phyloP scores from a whole-genome alignment of 2,888 invertebrate genomes.

The Stenoptilia bipunctidactyla region DNA sequence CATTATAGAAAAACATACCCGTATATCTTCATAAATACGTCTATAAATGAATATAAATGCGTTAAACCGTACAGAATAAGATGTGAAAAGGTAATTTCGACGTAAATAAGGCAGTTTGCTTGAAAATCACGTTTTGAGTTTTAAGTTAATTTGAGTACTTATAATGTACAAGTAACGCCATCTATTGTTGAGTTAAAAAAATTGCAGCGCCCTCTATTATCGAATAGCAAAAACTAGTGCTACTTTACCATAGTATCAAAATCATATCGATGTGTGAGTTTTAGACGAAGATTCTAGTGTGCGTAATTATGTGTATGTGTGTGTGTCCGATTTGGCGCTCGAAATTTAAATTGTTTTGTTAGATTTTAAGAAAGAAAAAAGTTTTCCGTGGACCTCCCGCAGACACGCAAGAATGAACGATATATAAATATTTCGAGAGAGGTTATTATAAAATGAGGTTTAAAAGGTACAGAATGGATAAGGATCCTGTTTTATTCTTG shows the following conservation, averaged over 20 bases:
- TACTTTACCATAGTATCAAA: neutral
- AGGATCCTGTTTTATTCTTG: no score
- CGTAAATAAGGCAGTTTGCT: conserved; percentile 57
- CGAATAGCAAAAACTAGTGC: conserved; percentile 24
- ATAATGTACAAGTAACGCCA: conserved; percentile 31
- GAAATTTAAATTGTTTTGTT: conserved; percentile 30
- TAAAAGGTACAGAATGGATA: no score
- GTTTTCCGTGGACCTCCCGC: no score
- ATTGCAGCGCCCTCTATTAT: conserved; percentile 29
- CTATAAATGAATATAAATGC: conserved; percentile 58
- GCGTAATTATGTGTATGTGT: conserved; percentile 28
- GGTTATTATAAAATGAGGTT: no score
- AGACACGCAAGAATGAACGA: no score
- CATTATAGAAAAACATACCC: conserved; percentile 25
- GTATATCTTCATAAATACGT: conserved; percentile 37
- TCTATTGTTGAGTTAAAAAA: conserved; percentile 20
- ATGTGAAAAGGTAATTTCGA: conserved; percentile 55
- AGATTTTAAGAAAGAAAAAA: neutral
- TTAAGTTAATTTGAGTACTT: conserved; percentile 6
- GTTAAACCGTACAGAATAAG: conserved; percentile 43
- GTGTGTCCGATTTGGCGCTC: conserved; percentile 35
- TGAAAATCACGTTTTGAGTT: conserved; percentile 43
- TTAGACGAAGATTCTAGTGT: conserved; percentile 11
- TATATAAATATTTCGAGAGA: no score
- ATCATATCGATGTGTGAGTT: conserved; percentile 2